Evolutionary conservation across 2,888 invertebrate species (phyloP).

Genomic region (Hybos culiciformis): DNA sequence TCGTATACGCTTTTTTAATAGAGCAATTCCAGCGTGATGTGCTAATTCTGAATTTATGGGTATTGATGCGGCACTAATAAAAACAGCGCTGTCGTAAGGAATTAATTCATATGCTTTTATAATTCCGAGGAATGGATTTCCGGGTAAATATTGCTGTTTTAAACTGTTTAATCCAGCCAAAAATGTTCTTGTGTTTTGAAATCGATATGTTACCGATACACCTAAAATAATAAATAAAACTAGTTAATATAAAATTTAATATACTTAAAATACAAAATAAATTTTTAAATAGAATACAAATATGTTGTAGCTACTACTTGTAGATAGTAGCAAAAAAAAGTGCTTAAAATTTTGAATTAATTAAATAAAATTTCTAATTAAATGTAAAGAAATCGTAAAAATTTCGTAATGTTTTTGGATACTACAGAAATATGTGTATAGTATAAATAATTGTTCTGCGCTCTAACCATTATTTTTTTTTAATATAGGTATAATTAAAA

Average conservation of each 20-base stretch:
- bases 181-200: constrained; percentile 33
- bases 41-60: constrained; percentile 40
- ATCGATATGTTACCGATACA: constrained; percentile 30
- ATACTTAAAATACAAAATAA: not conserved
- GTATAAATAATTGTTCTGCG: too few relatives aligned
- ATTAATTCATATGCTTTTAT: constrained; percentile 45
- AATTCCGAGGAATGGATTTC: constrained; percentile 45
- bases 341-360: too few relatives aligned
- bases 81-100: constrained; percentile 48
- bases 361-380: too few relatives aligned
- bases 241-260: not conserved
- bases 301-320: too few relatives aligned
- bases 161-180: constrained; percentile 33
- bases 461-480: too few relatives aligned
- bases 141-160: constrained; percentile 32
- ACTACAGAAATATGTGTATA: too few relatives aligned
- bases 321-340: too few relatives aligned
- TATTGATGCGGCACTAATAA: constrained; percentile 44
- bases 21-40: constrained; percentile 34
- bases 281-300: not conserved
- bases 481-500: too few relatives aligned
- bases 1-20: constrained; percentile 36
- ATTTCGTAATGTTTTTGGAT: too few relatives aligned
- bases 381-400: too few relatives aligned
- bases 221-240: constrained; percentile 18